These are phyloP conservation scores for Rhyacophila brunnea DNA, from an alignment of 1,140 invertebrate species.

Conservation along the genomic window DNA sequence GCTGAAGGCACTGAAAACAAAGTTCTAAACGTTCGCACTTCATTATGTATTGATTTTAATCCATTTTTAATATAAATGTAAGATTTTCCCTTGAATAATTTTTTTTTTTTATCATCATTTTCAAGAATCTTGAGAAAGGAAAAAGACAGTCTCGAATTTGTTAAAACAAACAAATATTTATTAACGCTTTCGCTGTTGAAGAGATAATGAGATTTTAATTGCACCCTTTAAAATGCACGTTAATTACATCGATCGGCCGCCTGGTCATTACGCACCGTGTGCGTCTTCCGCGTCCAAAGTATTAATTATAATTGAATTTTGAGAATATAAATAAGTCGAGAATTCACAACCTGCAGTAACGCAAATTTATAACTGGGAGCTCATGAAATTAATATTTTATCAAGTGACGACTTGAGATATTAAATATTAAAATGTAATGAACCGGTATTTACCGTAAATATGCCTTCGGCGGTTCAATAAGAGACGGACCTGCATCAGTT, in stretches of 20 bases:
- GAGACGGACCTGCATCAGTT: constrained; percentile 26
- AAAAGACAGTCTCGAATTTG: too few relatives aligned
- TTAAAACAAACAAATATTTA: neutral
- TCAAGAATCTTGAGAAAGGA: too few relatives aligned
- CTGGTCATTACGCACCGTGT: too few relatives aligned
- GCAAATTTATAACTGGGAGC: neutral
- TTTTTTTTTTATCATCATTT: too few relatives aligned
- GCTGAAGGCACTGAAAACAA: too few relatives aligned
- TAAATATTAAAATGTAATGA: constrained; percentile 24
- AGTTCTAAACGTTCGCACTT: too few relatives aligned
- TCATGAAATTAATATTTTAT: neutral
- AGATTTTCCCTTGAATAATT: too few relatives aligned
- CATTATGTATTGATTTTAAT: too few relatives aligned
- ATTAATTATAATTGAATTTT: neutral
- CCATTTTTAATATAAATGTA: too few relatives aligned
- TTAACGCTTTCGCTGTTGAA: neutral
- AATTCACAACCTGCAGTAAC: neutral
- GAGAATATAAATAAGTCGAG: neutral
- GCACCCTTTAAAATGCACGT: too few relatives aligned
- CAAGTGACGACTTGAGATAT: neutral
- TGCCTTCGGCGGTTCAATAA: constrained; percentile 49
- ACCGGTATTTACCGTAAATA: constrained; percentile 51
- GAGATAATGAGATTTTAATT: too few relatives aligned
- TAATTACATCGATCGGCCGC: too few relatives aligned
- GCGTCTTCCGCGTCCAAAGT: neutral